Conservation (phyloP, 2,797 vertebrate genomes). For the Delichon dasypus region DNA sequence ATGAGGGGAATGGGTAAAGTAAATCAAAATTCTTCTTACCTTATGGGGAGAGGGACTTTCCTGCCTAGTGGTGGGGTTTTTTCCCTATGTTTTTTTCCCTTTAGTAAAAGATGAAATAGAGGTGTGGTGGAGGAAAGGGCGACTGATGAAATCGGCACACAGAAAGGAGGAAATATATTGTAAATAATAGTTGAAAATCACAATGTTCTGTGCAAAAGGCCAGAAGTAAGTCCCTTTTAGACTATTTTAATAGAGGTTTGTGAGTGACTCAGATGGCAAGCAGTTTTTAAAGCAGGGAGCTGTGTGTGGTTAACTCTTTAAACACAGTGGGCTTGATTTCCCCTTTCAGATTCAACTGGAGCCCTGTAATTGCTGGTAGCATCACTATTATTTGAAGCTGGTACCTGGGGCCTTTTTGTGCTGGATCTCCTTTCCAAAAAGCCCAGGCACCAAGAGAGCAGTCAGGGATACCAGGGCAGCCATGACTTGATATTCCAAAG, state of each 20-base stretch:
- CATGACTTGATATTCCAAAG: not conserved
- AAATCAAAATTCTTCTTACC: not conserved
- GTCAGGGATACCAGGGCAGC: not conserved
- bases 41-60: not conserved
- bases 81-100: not conserved
- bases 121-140: not conserved
- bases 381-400: not conserved
- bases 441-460: not conserved
- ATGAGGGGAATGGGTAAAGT: not conserved
- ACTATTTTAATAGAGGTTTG: not conserved
- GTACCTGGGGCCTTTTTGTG: not conserved
- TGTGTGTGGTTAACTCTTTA: not conserved
- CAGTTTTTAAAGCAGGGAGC: not conserved
- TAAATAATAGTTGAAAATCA: not conserved
- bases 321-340: not conserved
- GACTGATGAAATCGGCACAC: not conserved
- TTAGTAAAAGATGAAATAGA: not conserved
- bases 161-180: not conserved
- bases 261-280: not conserved
- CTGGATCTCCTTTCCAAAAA: not conserved
- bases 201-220: not conserved
- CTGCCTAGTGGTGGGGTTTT: not conserved
- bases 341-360: not conserved
- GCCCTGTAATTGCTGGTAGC: not conserved
- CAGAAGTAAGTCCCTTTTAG: not conserved